phyloP scores from a whole-genome alignment of 2,888 invertebrate genomes.

The Cybosia mesomella region DNA sequence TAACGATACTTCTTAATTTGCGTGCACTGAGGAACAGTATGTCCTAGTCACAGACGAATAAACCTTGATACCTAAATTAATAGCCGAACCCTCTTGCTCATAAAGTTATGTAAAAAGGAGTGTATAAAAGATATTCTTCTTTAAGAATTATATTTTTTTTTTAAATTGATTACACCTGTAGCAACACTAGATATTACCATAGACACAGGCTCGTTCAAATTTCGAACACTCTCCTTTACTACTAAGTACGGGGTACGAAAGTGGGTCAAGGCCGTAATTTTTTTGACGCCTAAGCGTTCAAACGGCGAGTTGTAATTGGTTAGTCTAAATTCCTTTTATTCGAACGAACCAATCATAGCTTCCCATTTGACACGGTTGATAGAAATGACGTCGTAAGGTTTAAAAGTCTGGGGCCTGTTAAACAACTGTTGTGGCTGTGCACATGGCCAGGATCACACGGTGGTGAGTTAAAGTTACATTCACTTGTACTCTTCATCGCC shows the following conservation, averaged over 20 bases:
- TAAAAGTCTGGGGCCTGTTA: conserved; percentile 6
- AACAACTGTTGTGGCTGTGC: conserved; percentile 39
- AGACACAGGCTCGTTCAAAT: background rate
- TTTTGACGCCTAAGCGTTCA: background rate
- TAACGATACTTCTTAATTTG: conserved; percentile 27
- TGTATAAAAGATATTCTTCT: background rate
- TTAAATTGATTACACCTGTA: background rate
- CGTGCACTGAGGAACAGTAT: conserved; percentile 35
- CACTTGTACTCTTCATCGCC: conserved; percentile 89
- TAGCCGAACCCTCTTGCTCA: background rate
- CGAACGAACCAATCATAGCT: conserved; percentile 10
- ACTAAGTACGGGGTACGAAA: conserved; percentile 3
- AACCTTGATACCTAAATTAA: background rate
- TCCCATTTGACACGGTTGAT: background rate
- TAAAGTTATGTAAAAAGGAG: background rate
- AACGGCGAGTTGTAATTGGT: conserved; percentile 1
- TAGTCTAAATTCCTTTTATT: background rate
- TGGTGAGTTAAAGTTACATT: conserved; percentile 37
- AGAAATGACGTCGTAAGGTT: background rate
- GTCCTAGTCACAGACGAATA: conserved; percentile 13
- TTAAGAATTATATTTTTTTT: background rate
- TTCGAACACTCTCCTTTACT: conserved; percentile 1
- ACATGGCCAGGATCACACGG: conserved; percentile 42
- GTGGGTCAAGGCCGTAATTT: background rate
- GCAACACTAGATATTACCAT: background rate